phyloP scores from a whole-genome alignment of 2,888 invertebrate species.

The Chymomyza procnemis region DNA sequence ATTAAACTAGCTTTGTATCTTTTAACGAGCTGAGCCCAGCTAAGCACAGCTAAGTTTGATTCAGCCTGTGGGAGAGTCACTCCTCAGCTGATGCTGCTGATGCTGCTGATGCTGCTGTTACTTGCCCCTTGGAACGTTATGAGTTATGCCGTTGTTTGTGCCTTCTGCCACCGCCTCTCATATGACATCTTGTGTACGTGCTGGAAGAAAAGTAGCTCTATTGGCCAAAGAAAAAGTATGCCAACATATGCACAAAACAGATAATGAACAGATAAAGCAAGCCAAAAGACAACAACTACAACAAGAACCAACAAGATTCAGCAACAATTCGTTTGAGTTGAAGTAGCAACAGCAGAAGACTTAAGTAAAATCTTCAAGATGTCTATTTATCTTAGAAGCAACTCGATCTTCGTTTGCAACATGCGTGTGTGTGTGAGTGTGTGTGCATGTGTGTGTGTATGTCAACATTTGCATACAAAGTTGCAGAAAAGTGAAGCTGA shows the following conservation, averaged over 20 bases:
- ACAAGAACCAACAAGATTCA: not conserved
- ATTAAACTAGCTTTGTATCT: slow-evolving; percentile 11
- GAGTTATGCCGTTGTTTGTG: slow-evolving; percentile 57
- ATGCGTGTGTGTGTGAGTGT: slow-evolving; percentile 7
- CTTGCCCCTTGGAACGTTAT: slow-evolving; percentile 50
- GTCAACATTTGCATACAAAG: slow-evolving; percentile 48
- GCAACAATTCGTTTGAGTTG: not conserved
- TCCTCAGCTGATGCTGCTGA: not conserved
- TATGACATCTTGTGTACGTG: not conserved
- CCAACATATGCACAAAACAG: slow-evolving; percentile 46
- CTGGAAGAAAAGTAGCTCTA: not conserved
- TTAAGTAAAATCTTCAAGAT: not conserved
- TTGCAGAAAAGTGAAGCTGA: slow-evolving; percentile 45
- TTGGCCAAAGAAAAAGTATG: slow-evolving; percentile 55
- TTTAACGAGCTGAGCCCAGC: slow-evolving; percentile 43
- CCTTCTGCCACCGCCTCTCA: not conserved
- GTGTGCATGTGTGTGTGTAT: slow-evolving; percentile 7
- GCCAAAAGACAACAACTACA: slow-evolving; percentile 6
- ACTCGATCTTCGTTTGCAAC: not conserved
- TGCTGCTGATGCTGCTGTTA: not conserved
- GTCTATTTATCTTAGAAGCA: not conserved
- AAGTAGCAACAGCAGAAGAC: not conserved
- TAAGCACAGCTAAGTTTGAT: slow-evolving; percentile 23
- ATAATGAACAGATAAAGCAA: slow-evolving; percentile 53
- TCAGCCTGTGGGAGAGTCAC: not conserved